Evolutionary conservation across 2,888 invertebrate species (phyloP).

Genomic region (Xanthia icteritia): DNA sequence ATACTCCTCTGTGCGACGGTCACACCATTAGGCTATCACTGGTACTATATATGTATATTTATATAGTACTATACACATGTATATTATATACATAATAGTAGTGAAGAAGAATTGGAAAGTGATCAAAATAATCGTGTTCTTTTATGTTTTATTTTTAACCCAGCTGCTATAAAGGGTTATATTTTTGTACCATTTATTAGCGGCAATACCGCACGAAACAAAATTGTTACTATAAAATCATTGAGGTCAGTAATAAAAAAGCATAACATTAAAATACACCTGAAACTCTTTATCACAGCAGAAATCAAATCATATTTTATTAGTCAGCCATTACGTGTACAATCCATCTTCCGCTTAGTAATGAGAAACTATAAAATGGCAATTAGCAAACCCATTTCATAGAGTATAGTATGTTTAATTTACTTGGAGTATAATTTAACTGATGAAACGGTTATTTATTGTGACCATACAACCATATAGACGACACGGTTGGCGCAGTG

Average conservation of each 20-base stretch:
- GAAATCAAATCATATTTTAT: slow-evolving; percentile 61
- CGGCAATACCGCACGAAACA: slow-evolving; percentile 3
- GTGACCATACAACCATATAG: slow-evolving; percentile 15
- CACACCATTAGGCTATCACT: too few relatives aligned
- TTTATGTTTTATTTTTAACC: background rate
- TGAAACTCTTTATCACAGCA: slow-evolving; percentile 31
- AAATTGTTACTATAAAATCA: slow-evolving; percentile 32
- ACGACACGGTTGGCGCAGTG: too few relatives aligned
- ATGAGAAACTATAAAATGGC: slow-evolving; percentile 76
- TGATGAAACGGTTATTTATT: slow-evolving; percentile 50
- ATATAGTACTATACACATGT: too few relatives aligned
- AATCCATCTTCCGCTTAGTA: slow-evolving; percentile 71
- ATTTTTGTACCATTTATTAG: background rate
- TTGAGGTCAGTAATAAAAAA: slow-evolving; percentile 48
- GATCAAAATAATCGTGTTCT: background rate
- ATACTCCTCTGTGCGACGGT: too few relatives aligned
- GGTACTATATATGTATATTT: too few relatives aligned
- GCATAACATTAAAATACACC: slow-evolving; percentile 34
- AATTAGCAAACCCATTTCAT: slow-evolving; percentile 73
- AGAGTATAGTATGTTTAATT: slow-evolving; percentile 68
- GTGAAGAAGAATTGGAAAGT: background rate
- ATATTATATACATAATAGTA: too few relatives aligned
- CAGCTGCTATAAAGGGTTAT: background rate
- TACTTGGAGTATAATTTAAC: slow-evolving; percentile 51
- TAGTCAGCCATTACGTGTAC: slow-evolving; percentile 54